These are phyloP conservation scores for Terrapene triunguis DNA, from an alignment of 2,113 vertebrate species.

Conservation along the genomic window DNA sequence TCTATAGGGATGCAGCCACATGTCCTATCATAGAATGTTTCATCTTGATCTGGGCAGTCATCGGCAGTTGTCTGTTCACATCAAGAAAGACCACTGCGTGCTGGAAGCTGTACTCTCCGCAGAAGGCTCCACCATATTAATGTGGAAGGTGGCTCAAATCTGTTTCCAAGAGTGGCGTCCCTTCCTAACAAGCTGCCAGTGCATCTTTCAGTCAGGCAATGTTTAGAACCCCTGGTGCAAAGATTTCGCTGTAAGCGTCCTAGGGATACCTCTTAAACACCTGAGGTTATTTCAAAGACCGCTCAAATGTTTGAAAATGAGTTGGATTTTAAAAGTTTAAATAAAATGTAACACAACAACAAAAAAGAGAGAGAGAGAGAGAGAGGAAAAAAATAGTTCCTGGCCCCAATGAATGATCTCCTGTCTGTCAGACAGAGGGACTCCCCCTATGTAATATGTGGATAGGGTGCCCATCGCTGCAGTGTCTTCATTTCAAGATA, in stretches of 20 bases:
- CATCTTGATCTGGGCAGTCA: neutral
- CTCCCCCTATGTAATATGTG: neutral
- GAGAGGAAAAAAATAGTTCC: neutral
- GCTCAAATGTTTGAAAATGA: slow-evolving; percentile 5
- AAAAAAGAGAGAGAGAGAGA: too few species aligned
- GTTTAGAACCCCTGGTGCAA: neutral
- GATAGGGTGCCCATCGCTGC: neutral
- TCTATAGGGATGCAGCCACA: neutral
- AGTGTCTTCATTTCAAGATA: neutral
- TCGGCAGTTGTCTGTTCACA: neutral
- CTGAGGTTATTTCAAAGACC: slow-evolving; percentile 4
- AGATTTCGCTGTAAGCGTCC: slow-evolving; percentile 39
- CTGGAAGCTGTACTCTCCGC: neutral
- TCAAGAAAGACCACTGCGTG: neutral
- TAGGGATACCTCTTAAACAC: neutral
- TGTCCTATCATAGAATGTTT: neutral
- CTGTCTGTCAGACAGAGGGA: accelerated
- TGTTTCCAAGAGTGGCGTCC: slow-evolving; percentile 3
- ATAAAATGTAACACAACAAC: neutral
- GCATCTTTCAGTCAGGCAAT: slow-evolving; percentile 4
- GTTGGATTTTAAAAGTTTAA: slow-evolving; percentile 38
- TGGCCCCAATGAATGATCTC: slow-evolving; percentile 11
- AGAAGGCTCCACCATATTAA: neutral
- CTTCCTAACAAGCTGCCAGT: neutral
- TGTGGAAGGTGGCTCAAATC: neutral